Evolutionary conservation across 2,113 vertebrate genomes (phyloP), one percentile per base, ranked within the genome.

Genomic region (Oncorhynchus keta): DNA sequence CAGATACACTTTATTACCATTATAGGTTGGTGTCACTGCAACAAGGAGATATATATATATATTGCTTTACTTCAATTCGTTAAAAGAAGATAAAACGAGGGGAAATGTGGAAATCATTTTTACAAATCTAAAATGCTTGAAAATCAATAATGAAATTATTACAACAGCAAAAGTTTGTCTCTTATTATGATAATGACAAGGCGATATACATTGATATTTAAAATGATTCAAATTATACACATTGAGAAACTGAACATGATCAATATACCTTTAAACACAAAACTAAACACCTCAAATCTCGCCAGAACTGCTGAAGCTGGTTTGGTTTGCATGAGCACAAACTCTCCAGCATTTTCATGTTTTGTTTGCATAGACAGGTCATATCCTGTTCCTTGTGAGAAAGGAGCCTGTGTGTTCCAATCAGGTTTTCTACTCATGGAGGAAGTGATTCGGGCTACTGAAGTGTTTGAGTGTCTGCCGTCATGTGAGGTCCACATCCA

Each of bases 401-500:
- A 61, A 57, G n/a, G 1, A 75, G 3, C 1, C n/a, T 62, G 18
- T 62, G 1, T 62, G n/a, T 62, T 22, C 59, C 20, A 22, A 9
- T 2, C 22, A n/a, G 20, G 20, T 2, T 2, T 22, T 2, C 59
- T 8, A 22, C 4, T 51, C 49, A 8, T 22, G 59, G 59, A 24
- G 24, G 59, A 22, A n/a, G 12, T 28, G 51, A 78, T 73, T 14
- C 2, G 39, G 30, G 49, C 76, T 68, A 73, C 45, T 68, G 32
- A 20, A 2, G 18, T 2, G 13, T 62, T 62, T n/a, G 55, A 64
- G n/a, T 57, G 74, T 22, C 2, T 59, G 12, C 76, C 32, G 30
- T 68, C 22, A 67, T 78, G 76, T 14, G 76, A 35, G 7, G 48
- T 73, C 76, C 76, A 69, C 26, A 57, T 22, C 71, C 71, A 78